phyloP scores from a whole-genome alignment of 2,113 vertebrate species.

The Campylorhamphus procurvoides region DNA sequence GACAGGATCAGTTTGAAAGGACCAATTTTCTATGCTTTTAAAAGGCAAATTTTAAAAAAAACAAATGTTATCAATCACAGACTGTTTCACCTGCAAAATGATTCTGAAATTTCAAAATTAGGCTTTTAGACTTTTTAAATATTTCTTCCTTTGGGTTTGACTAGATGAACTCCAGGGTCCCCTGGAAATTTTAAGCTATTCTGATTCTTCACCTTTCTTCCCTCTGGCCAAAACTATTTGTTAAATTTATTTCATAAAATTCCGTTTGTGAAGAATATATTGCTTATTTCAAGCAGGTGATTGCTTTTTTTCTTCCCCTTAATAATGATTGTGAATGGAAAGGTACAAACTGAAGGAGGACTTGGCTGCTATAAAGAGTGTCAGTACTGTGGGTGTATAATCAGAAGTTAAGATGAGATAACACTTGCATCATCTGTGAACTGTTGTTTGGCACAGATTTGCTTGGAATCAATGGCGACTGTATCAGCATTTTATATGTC shows the following conservation, averaged over 20 bases:
- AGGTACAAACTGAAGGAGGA: background rate
- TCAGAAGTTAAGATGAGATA: constrained; percentile 12
- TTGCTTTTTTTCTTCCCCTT: background rate
- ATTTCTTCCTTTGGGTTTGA: background rate
- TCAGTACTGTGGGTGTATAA: background rate
- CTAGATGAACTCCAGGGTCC: background rate
- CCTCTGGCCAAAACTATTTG: background rate
- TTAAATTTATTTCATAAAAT: background rate
- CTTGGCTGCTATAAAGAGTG: constrained; percentile 4
- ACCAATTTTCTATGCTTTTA: background rate
- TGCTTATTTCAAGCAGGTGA: background rate
- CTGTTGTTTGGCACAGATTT: background rate
- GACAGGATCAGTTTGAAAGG: background rate
- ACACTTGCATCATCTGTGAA: background rate
- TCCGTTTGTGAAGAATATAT: background rate
- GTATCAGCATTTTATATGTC: background rate
- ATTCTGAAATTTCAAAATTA: background rate
- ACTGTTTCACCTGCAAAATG: background rate
- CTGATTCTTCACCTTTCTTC: background rate
- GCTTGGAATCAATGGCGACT: background rate
- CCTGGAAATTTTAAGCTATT: background rate
- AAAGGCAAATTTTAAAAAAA: background rate
- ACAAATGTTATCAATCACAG: background rate
- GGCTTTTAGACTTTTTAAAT: background rate
- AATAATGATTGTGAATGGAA: background rate